A percentile compares a stretch with the other conserved stretches of the same genome.
Evolutionary conservation across 2,113 vertebrate species (phyloP).

Genomic region (Epinephelus moara): DNA sequence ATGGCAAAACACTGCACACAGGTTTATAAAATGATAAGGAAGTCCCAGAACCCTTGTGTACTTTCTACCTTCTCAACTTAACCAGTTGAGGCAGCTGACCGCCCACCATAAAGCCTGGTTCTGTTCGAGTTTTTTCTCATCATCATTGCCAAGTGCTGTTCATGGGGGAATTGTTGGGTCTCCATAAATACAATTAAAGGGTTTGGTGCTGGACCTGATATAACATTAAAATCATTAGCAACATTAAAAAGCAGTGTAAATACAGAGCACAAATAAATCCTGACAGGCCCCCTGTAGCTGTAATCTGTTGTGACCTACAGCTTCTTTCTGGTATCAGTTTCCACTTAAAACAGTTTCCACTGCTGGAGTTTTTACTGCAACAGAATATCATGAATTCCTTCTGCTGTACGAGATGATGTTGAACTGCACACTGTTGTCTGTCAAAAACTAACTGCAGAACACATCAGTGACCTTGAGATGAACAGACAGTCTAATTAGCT

Average conservation of each 20-base stretch:
- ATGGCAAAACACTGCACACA: background rate
- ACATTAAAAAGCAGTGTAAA: background rate
- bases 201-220: no score
- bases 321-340: constrained; percentile 15
- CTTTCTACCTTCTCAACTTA: no score
- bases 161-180: no score
- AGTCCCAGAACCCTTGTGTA: no score
- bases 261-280: background rate
- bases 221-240: no score
- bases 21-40: no score
- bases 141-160: no score
- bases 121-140: no score
- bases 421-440: background rate
- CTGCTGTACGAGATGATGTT: background rate
- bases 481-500: constrained; percentile 49
- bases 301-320: constrained; percentile 1
- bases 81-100: no score
- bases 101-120: no score
- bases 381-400: background rate
- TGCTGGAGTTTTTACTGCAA: constrained; percentile 16
- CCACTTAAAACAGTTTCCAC: constrained; percentile 35
- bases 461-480: constrained; percentile 13
- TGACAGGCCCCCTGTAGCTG: background rate
- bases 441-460: constrained; percentile 22
- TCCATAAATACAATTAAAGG: no score